Percentiles rank a stretch among this genome's conserved stretches.
Evolutionary conservation across 2,113 vertebrate genomes (phyloP).

Genomic region (Electrona antarctica): DNA sequence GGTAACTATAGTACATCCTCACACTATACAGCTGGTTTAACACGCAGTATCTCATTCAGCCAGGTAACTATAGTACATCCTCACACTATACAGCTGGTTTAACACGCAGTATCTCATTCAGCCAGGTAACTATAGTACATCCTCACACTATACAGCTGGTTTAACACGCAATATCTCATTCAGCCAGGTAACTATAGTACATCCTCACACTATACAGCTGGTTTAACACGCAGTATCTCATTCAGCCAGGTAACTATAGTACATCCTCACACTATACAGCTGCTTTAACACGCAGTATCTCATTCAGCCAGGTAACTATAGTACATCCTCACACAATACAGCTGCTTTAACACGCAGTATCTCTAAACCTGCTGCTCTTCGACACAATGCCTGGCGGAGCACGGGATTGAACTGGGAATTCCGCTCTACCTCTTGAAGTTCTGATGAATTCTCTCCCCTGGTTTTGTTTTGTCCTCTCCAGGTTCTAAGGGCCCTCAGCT

Average conservation of each 20-base stretch:
- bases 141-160: not conserved
- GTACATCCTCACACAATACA: not conserved
- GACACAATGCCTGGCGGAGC: no score
- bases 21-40: not conserved
- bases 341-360: not conserved
- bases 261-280: not conserved
- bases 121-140: conserved; percentile 81
- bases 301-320: conserved; percentile 89
- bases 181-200: conserved; percentile 85
- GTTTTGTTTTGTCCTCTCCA: conserved; percentile 54
- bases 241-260: conserved; percentile 87
- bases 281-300: conserved; percentile 46
- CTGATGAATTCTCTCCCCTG: not conserved
- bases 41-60: conserved; percentile 78
- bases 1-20: conserved; percentile 72
- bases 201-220: not conserved
- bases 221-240: conserved; percentile 62
- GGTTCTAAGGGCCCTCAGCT: conserved; percentile 86
- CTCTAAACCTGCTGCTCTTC: no score
- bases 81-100: not conserved
- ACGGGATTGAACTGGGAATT: no score
- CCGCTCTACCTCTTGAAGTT: no score
- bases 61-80: conserved; percentile 78
- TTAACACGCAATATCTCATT: conserved; percentile 72
- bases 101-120: conserved; percentile 79